Evolutionary conservation across 2,797 vertebrate genomes (phyloP).

Genomic region (Miichthys miiuy): DNA sequence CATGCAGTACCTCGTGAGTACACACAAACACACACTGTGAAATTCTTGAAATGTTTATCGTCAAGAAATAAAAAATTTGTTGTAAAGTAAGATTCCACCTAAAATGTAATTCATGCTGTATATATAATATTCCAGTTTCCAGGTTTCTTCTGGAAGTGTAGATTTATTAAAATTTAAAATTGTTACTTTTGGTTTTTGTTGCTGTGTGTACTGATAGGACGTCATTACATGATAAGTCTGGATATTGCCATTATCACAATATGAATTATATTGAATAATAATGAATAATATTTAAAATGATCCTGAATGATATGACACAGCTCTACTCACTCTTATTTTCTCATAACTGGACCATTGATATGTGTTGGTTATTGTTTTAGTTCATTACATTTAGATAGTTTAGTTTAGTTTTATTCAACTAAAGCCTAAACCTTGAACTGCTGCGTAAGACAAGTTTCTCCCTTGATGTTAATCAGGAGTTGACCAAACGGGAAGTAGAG

Average conservation of each 20-base stretch:
- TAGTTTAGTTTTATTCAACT: too few relatives aligned
- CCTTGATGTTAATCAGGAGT: constrained; percentile 85
- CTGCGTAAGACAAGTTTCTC: not conserved
- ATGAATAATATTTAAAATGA: too few relatives aligned
- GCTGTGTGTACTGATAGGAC: too few relatives aligned
- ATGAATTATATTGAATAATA: too few relatives aligned
- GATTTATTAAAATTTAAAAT: not conserved
- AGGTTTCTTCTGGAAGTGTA: not conserved
- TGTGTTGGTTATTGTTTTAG: not conserved
- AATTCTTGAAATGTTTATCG: not conserved
- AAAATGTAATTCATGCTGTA: not conserved
- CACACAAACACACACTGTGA: not conserved
- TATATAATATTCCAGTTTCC: not conserved
- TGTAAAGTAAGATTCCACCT: not conserved
- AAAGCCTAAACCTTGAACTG: not conserved
- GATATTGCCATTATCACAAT: too few relatives aligned
- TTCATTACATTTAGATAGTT: not conserved
- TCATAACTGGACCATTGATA: not conserved
- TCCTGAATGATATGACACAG: too few relatives aligned
- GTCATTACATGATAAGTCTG: too few relatives aligned
- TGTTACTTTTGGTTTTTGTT: too few relatives aligned
- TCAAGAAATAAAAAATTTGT: not conserved
- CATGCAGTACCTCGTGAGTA: constrained; percentile 97
- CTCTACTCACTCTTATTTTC: not conserved
- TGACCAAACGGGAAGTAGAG: constrained; percentile 95